Evolutionary conservation across 1,140 invertebrate genomes (phyloP), one percentile per base, ranked within the genome.

Genomic region (Rhyzopertha dominica): DNA sequence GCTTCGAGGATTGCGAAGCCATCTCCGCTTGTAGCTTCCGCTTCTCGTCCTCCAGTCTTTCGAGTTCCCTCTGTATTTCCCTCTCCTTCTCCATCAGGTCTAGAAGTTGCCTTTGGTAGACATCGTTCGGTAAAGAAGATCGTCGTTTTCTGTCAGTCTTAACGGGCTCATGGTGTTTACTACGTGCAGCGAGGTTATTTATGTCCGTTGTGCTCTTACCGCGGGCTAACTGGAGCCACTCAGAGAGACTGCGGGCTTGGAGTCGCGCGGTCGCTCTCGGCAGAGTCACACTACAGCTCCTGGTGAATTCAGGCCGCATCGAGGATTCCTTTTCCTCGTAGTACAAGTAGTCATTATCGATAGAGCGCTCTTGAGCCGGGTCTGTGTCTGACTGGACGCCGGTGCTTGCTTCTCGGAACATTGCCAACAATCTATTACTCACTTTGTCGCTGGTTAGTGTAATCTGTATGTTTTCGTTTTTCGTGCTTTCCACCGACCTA

Each of bases 81-180:
- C 76, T 74, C 67, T 82, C 79, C 63, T 81, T 82, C 61, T 74
- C 69, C 10, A 77, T 69, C 16, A 86, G 80, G 48, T 84, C 81
- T 54, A 77, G 74, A 51, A 85, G 72, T 65, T 85, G 83, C 54
- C 77, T 73, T 8, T 79, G 74, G 58, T 81, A 79, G 36, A 84
- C 67, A 51, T 83, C 79, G 49, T 77, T 74, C 0, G 82, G 80
- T 22, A 85, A 54, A 2, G 81, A 82, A 4, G 69, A 69, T 19
- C 78, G 70, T 18, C 75, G 58, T 9, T 64, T 63, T 41, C 51
- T 53, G n/a, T 20, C 22, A 23, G 25, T 20, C 57, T 25, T 53
- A 49, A 31, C 55, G 41, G 44, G 66, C 58, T 57, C 58, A 50
- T 48, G 66, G 46, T 59, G 67, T 54, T 55, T 34, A 24, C 65